Percentiles rank a stretch among this genome's conserved stretches.
Evolutionary conservation across 2,797 vertebrate genomes (phyloP).

Genomic region (Sebastes nivosus): DNA sequence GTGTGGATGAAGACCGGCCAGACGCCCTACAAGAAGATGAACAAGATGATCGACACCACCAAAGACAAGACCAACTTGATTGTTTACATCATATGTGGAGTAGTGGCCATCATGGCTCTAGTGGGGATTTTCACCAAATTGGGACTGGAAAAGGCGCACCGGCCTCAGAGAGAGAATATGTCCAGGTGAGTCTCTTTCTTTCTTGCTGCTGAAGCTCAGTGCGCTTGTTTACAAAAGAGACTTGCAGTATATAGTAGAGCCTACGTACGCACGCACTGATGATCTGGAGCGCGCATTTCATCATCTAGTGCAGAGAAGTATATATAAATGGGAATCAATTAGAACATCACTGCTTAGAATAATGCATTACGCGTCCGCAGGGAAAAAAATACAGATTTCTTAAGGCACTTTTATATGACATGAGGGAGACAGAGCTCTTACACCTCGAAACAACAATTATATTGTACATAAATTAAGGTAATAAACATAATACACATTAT

Average conservation of each 20-base stretch:
- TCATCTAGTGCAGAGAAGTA: not conserved
- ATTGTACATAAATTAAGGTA: too few species aligned
- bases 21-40: constrained; percentile 90
- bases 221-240: constrained; percentile 67
- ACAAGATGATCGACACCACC: constrained; percentile 90
- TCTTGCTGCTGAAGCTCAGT: not conserved
- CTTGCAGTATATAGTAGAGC: constrained; percentile 41
- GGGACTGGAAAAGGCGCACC: constrained; percentile 95
- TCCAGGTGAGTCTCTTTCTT: constrained; percentile 85
- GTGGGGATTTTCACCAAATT: constrained; percentile 99
- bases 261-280: constrained; percentile 39
- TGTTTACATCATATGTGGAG: constrained; percentile 98
- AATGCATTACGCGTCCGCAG: not conserved
- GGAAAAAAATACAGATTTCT: too few species aligned
- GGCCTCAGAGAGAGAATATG: constrained; percentile 97
- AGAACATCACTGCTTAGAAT: not conserved
- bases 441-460: too few species aligned
- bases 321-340: not conserved
- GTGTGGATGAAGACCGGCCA: constrained; percentile 94
- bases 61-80: constrained; percentile 99
- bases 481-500: too few species aligned
- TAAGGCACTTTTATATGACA: too few species aligned
- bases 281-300: constrained; percentile 31
- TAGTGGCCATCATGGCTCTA: constrained; percentile 97
- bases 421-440: too few species aligned